Conservation (phyloP, 2,797 vertebrate species). For the Halcyon smyrnensis region DNA sequence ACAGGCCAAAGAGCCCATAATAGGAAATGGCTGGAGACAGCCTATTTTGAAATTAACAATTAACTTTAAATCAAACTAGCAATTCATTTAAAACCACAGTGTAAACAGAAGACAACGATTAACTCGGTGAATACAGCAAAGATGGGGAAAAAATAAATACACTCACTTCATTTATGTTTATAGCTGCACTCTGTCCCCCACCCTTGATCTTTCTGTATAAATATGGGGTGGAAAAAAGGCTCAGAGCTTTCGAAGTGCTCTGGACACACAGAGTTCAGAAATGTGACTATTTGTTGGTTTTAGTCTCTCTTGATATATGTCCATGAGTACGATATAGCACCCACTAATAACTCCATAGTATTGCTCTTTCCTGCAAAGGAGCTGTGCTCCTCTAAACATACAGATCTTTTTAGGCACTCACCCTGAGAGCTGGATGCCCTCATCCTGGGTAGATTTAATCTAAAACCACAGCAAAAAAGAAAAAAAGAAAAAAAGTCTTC, state of each 20-base stretch:
- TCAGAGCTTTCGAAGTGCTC: not conserved
- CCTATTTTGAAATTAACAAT: not conserved
- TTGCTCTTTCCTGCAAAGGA: not conserved
- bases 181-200: not conserved
- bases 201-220: not conserved
- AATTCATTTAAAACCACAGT: not conserved
- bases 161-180: not conserved
- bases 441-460: not conserved
- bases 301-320: not conserved
- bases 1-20: not conserved
- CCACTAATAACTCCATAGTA: not conserved
- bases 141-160: not conserved
- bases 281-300: not conserved
- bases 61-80: not conserved
- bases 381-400: not conserved
- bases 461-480: not conserved
- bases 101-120: not conserved
- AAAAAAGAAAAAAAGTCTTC: not conserved
- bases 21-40: not conserved
- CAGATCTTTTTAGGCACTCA: not conserved
- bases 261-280: not conserved
- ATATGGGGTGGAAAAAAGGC: not conserved
- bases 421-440: not conserved
- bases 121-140: not conserved
- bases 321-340: accelerated